phyloP scores from a whole-genome alignment of 2,113 vertebrate species.

The Microcebus murinus region DNA sequence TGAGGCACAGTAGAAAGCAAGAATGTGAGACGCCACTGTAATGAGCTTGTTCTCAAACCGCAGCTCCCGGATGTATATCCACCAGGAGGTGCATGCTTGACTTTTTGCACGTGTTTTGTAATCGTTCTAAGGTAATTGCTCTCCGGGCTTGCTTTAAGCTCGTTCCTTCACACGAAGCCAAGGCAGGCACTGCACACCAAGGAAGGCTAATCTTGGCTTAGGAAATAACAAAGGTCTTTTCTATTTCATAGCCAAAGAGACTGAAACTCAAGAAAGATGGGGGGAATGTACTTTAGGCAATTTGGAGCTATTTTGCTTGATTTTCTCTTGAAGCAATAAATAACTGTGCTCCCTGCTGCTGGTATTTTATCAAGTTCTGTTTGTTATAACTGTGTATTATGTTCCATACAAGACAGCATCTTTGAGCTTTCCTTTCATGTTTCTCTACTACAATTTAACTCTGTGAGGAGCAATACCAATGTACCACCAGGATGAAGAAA shows the following conservation, averaged over 20 bases:
- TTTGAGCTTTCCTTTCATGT: slow-evolving; percentile 36
- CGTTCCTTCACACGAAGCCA: slow-evolving; percentile 6
- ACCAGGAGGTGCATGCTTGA: neutral
- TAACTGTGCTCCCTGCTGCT: slow-evolving; percentile 74
- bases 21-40: neutral
- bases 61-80: neutral
- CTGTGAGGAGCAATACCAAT: slow-evolving; percentile 44
- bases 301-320: slow-evolving; percentile 79
- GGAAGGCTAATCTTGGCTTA: neutral
- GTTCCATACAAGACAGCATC: slow-evolving; percentile 57
- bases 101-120: neutral
- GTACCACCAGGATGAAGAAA: slow-evolving; percentile 51
- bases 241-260: slow-evolving; percentile 53
- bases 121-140: neutral
- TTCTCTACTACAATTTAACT: slow-evolving; percentile 46
- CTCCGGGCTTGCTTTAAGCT: slow-evolving; percentile 5
- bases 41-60: neutral
- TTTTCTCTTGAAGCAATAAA: slow-evolving; percentile 76
- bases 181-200: slow-evolving; percentile 43
- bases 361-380: slow-evolving; percentile 75
- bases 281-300: slow-evolving; percentile 72
- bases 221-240: slow-evolving; percentile 67
- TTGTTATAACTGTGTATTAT: slow-evolving; percentile 65
- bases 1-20: neutral
- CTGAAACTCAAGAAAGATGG: slow-evolving; percentile 62